Base-by-base conservation (phyloP, 2,888 invertebrate species). In the Branchinecta sandiegonensis region DNA sequence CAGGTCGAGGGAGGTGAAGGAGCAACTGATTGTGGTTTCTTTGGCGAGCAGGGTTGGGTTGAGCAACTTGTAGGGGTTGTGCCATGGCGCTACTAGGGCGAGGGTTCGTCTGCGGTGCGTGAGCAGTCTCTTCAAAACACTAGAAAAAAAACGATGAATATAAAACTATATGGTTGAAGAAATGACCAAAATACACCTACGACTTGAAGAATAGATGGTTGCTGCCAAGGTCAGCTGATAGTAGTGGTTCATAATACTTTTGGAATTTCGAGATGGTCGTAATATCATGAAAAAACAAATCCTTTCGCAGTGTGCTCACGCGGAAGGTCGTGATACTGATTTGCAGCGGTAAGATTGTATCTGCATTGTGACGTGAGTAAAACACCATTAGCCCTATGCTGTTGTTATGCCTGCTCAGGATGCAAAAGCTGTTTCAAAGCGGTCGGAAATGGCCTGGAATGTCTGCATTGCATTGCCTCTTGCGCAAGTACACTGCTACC, bases 121-220 rank as follows among this genome's bases (percentile, higher is more conserved):
- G 90, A 37, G 93, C 93, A 72, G 90, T 90, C 77, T 89, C 89
- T 73, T 90, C 87, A 79, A 90, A 93, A 80, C 90, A 91, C 91
- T 92, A 80, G 37, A 14, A 79, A 78, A 69, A 67, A 70, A 71
- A 48, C 23, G 56, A 12, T n/a, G 14, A 68, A 46, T 46, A 66
- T 13, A 70, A 12, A 65, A 50, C 13, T 14, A 67, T 23, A 65
- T 17, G 3, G 14, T 13, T 0, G 47, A 50, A 17, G 48, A 14
- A 23, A 47, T 8, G 12, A 13, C 47, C 68, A 69, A 66, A 65
- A 14, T 48, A 11, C 13, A 56, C n/a, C 8, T 14, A 7, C 56
- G 17, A 56, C 17, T 56, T 8, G 23, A 17, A 17, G 63, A 56
- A 23, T 23, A 17, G n/a, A 56, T 56, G 23, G 10, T 56, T 56